Conservation (phyloP, 2,888 invertebrate species). For the Pristionchus japonicus region DNA sequence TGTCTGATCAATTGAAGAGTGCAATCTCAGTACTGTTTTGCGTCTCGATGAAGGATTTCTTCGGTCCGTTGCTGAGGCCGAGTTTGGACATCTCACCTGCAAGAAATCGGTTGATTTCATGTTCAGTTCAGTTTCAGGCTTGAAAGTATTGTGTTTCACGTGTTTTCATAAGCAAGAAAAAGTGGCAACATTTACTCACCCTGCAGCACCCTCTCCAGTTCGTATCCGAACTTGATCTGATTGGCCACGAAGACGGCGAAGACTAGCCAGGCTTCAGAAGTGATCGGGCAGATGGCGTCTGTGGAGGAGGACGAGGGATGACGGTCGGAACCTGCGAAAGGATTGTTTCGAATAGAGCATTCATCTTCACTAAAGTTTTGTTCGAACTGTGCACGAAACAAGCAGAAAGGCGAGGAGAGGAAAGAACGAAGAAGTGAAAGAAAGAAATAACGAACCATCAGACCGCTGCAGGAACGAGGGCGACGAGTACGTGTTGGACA, state of each 20-base stretch:
- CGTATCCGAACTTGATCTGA: conserved; percentile 48
- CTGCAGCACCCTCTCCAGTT: conserved; percentile 44
- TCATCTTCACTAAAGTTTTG: too few species aligned
- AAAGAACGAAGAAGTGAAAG: neutral
- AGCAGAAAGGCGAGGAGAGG: neutral
- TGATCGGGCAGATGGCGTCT: conserved; percentile 36
- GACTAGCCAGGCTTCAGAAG: conserved; percentile 45
- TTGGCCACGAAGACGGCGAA: conserved; percentile 48
- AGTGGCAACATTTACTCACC: too few species aligned
- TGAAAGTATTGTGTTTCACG: too few species aligned
- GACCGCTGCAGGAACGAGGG: conserved; percentile 40
- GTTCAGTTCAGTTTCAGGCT: neutral
- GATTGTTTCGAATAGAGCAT: too few species aligned
- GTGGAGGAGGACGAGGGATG: neutral
- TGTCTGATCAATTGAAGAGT: conserved; percentile 10
- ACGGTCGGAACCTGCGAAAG: neutral
- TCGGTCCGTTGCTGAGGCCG: conserved; percentile 6
- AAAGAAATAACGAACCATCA: neutral
- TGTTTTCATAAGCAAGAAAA: too few species aligned
- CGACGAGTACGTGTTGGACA: conserved; percentile 42
- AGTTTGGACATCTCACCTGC: conserved; percentile 46
- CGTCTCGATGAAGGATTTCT: conserved; percentile 13
- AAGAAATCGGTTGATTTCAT: neutral
- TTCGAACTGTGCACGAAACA: too few species aligned
- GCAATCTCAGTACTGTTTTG: conserved; percentile 23